Percentiles rank a stretch among this genome's conserved stretches.
Evolutionary conservation across 1,140 invertebrate species (phyloP).

Genomic region (Drosophila nebulosa): DNA sequence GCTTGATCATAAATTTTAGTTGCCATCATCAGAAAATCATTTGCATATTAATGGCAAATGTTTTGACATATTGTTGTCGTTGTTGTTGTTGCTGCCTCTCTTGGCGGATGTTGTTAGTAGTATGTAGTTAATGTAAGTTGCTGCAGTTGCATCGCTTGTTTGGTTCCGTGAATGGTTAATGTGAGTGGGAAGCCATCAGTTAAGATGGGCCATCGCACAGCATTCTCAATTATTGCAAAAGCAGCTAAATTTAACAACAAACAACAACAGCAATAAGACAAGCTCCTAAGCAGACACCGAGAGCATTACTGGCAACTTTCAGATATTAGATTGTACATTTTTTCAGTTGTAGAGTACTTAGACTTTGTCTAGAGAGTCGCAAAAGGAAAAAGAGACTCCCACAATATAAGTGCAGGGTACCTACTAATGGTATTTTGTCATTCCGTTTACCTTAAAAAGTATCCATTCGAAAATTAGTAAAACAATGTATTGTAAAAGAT

Average conservation of each 20-base stretch:
- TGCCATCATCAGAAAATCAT: conserved; percentile 49
- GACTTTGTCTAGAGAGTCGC: not conserved
- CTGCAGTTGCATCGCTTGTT: conserved; percentile 23
- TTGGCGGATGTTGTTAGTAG: conserved; percentile 57
- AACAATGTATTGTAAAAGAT: not conserved
- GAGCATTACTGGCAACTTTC: conserved; percentile 41
- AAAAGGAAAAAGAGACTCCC: conserved; percentile 19
- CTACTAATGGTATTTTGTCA: not conserved
- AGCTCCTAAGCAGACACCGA: not conserved
- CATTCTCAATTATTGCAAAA: conserved; percentile 3
- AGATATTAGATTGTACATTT: conserved; percentile 39
- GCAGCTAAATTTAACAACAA: not conserved
- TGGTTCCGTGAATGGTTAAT: conserved; percentile 37
- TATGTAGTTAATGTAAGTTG: conserved; percentile 8
- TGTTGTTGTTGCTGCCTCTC: not conserved
- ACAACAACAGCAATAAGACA: conserved; percentile 4
- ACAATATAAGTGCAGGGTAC: not conserved
- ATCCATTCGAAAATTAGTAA: not conserved
- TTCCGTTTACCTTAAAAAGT: not conserved
- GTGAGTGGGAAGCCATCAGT: conserved; percentile 58
- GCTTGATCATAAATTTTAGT: conserved; percentile 47
- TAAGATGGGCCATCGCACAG: conserved; percentile 35
- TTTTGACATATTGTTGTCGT: conserved; percentile 51
- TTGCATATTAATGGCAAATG: conserved; percentile 75
- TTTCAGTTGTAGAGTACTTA: not conserved